Evolutionary conservation across 2,113 vertebrate species (phyloP).

Genomic region (Calyptommatus sinebrachiatus): DNA sequence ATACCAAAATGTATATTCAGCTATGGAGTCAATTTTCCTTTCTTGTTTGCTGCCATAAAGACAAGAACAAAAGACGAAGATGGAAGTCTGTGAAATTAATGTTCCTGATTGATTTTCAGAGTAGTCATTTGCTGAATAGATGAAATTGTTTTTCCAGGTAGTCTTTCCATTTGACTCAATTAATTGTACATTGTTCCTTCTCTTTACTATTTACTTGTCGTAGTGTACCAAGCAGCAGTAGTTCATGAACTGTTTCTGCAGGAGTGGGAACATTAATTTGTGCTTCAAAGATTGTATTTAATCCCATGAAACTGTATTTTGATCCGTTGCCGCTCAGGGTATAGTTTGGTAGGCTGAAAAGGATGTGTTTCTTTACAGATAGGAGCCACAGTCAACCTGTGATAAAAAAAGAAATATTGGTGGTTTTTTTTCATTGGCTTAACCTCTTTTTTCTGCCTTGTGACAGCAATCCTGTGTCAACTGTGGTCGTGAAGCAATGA

Average conservation of each 20-base stretch:
- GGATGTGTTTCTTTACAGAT: too few relatives aligned
- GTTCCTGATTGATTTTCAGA: not conserved
- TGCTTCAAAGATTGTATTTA: too few relatives aligned
- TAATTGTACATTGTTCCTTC: constrained; percentile 3
- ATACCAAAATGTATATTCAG: not conserved
- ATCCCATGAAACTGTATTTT: too few relatives aligned
- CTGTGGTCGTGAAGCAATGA: constrained; percentile 90
- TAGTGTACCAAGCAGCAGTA: too few relatives aligned
- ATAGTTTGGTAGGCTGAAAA: too few relatives aligned
- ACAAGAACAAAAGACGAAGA: not conserved
- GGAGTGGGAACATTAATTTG: too few relatives aligned
- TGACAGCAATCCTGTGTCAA: constrained; percentile 91
- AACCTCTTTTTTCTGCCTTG: not conserved
- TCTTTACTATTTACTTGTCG: not conserved
- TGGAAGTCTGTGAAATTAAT: not conserved
- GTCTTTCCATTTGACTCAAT: not conserved
- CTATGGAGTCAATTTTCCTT: not conserved
- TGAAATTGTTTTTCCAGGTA: not conserved
- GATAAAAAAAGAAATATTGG: not conserved
- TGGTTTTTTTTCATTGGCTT: not conserved
- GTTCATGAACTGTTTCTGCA: too few relatives aligned
- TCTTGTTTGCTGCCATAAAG: not conserved
- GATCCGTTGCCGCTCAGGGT: too few relatives aligned
- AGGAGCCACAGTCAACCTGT: too few relatives aligned
- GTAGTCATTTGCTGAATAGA: not conserved